Base-by-base conservation (phyloP, 1,140 invertebrate genomes). In the Zaprionus camerounensis region DNA sequence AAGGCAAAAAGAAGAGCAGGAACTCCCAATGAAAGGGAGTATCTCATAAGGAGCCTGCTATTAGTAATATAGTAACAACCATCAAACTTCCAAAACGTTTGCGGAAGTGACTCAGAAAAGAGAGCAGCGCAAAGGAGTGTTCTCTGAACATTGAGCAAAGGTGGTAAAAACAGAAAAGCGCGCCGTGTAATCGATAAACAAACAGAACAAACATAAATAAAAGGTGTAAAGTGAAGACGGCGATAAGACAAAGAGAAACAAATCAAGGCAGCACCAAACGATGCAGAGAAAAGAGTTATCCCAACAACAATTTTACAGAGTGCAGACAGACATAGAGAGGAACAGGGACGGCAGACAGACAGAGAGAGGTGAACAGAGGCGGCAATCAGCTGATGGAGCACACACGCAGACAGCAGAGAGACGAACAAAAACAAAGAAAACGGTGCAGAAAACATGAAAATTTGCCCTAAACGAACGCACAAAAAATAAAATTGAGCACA, bases 401-500 rank as follows among this genome's bases (percentile, higher is more conserved):
- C 36, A 17, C 38, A 41, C 38, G 38, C 5, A 15, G 38, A 41
- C n/a, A n/a, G 38, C 38, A 46, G 41, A 44, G 7, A 17, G 65
- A 67, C 41, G 7, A 36, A 61, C 57, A 44, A 69, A 67, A 41
- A 67, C 26, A 61, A 53, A 61, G 26, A 71, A 41, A 31, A 58
- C 51, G 46, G 34, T 3, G 26, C 15, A 58, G 12, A 73, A 67
- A 34, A 44, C 20, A 57, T 28, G 59, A 38, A n/a, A 26, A 61
- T 2, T 26, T 3, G 22, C 7, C n/a, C 56, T 15, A 36, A 61
- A 34, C 2, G 38, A 38, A 61, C 55, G 13, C 20, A 57, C 31
- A 49, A 26, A 70, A 75, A 64, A 58, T 64, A 41, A 59, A 41
- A 75, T 75, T 75, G 67, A 75, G 72, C 72, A 75, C 67, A 75